Base-by-base conservation (phyloP, 1,140 invertebrate species). In the Limonius californicus region DNA sequence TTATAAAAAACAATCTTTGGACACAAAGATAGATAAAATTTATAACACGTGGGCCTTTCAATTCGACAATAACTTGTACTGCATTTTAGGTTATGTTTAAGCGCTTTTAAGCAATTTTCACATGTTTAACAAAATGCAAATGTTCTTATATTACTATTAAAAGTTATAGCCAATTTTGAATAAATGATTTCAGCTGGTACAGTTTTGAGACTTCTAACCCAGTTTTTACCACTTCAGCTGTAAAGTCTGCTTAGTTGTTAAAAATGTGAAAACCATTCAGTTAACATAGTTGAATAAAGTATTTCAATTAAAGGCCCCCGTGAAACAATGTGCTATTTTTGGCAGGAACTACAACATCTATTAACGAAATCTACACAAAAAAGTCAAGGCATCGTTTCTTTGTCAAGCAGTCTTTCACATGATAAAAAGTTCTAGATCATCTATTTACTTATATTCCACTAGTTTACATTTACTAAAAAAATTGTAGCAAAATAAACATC, bases 1-100 rank as follows among this genome's bases (percentile, higher is more conserved):
- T 27, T 27, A 12, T 6, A 39, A 39, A 50, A 50, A 16, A 50
- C 45, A 50, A 50, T 50, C 45, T 50, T 19, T 50, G 45, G 45
- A 50, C 45, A 50, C 45, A 21, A 21, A 50, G 45, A 50, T 19
- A 50, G 45, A 50, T 50, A 50, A 50, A 50, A 50, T 50, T 50
- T 50, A 50, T 19, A 50, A 50, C 20, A 50, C 45, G 45, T 50
- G 45, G 45, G 45, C 45, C 20, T 50, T 21, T 50, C 19, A 18
- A 18, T 18, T 11, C 15, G n/a, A n/a, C n/a, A n/a, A n/a, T n/a
- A n/a, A n/a, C n/a, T n/a, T n/a, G n/a, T n/a, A n/a, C n/a, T n/a
- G n/a, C n/a, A n/a, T n/a, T n/a, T n/a, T n/a, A n/a, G n/a, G n/a
- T n/a, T n/a, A n/a, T n/a, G n/a, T n/a, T n/a, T n/a, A n/a, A n/a